Conservation (phyloP, 1,140 invertebrate genomes). For the Drosophila lacteicornis region DNA sequence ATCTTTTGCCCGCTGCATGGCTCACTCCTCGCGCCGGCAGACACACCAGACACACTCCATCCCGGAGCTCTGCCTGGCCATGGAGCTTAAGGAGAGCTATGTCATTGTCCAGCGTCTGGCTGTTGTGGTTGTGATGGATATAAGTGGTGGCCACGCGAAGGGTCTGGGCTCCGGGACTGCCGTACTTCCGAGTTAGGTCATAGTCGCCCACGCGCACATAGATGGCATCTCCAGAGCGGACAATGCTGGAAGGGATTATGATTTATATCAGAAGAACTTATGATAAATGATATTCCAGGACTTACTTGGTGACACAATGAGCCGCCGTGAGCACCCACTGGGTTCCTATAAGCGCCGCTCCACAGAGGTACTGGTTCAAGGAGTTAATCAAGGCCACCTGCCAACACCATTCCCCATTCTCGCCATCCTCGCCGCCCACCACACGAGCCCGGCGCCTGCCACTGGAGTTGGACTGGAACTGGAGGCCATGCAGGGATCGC, state of each 20-base stretch:
- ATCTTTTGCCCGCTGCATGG: slow-evolving; percentile 94
- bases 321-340: slow-evolving; percentile 98
- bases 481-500: slow-evolving; percentile 15
- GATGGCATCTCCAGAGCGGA: slow-evolving; percentile 94
- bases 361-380: slow-evolving; percentile 97
- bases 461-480: slow-evolving; percentile 45
- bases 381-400: slow-evolving; percentile 97
- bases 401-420: slow-evolving; percentile 97
- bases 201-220: slow-evolving; percentile 97
- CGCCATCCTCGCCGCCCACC: slow-evolving; percentile 95
- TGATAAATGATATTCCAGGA: too few relatives aligned
- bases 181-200: slow-evolving; percentile 94
- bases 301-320: slow-evolving; percentile 97
- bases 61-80: slow-evolving; percentile 94
- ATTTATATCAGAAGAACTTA: too few relatives aligned
- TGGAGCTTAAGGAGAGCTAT: slow-evolving; percentile 97
- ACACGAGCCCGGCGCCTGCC: slow-evolving; percentile 88
- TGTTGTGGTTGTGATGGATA: slow-evolving; percentile 98
- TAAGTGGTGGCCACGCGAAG: slow-evolving; percentile 95
- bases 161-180: slow-evolving; percentile 94
- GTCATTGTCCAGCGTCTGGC: slow-evolving; percentile 97
- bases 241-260: slow-evolving; percentile 88
- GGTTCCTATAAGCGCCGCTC: slow-evolving; percentile 96
- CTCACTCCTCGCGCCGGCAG: slow-evolving; percentile 93
- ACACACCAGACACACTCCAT: slow-evolving; percentile 90